These are phyloP conservation scores for Sphaerolaimus hirsutus DNA, from an alignment of 2,888 invertebrate genomes.

Conservation along the genomic window DNA sequence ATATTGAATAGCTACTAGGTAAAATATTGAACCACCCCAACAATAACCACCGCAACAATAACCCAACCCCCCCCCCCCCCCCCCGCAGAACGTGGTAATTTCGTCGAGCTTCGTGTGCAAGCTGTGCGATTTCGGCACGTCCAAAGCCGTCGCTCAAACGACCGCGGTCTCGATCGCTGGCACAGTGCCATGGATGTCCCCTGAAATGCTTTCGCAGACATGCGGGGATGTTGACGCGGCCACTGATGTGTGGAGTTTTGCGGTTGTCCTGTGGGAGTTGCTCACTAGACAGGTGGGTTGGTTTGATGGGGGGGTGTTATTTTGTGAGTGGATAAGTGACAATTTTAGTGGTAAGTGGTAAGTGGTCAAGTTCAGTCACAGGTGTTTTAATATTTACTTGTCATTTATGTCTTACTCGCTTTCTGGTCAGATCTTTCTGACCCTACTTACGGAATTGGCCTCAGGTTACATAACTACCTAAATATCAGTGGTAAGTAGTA, in stretches of 20 bases:
- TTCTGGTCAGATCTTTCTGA: no score
- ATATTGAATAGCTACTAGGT: no score
- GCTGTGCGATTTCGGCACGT: constrained; percentile 32
- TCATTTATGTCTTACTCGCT: no score
- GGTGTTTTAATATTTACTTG: neutral
- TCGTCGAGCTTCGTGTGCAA: constrained; percentile 11
- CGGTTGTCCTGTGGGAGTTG: constrained; percentile 27
- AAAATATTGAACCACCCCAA: no score
- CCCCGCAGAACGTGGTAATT: constrained; percentile 23
- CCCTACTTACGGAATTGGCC: no score
- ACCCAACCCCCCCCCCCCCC: no score
- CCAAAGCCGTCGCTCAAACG: constrained; percentile 24
- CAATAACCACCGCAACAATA: no score
- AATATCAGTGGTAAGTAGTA: no score
- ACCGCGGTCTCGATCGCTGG: constrained; percentile 29
- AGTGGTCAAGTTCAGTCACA: neutral
- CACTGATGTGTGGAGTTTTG: constrained; percentile 6
- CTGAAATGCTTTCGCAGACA: constrained; percentile 6
- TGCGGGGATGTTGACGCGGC: neutral
- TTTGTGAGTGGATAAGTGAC: no score
- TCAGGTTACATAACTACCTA: no score
- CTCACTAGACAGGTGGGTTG: constrained; percentile 29
- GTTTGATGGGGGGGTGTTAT: no score
- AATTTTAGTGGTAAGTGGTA: no score
- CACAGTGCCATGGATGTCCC: constrained; percentile 29